Conservation (phyloP, 2,113 vertebrate genomes). For the Nematolebias whitei region DNA sequence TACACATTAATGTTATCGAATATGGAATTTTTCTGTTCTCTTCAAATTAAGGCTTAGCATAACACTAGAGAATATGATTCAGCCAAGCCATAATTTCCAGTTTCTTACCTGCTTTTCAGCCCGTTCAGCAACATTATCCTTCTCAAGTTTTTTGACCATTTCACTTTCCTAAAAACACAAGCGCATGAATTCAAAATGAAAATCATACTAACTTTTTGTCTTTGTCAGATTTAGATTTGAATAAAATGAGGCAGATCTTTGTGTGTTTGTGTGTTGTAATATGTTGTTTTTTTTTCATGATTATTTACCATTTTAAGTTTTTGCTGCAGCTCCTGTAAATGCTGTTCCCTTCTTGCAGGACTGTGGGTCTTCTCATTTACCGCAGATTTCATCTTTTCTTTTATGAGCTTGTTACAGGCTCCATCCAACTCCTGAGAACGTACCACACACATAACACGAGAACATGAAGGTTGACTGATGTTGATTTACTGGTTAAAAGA, state of each 20-base stretch:
- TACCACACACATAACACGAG: not conserved
- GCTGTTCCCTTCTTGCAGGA: conserved; percentile 81
- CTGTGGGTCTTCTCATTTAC: conserved; percentile 76
- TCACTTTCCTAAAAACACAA: conserved; percentile 81
- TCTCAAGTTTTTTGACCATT: conserved; percentile 83
- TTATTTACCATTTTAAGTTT: conserved; percentile 84
- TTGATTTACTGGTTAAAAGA: too few species aligned
- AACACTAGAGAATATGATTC: too few species aligned
- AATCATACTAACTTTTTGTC: not conserved
- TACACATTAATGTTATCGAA: too few species aligned
- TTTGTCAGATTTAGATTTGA: not conserved
- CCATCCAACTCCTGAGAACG: conserved; percentile 85
- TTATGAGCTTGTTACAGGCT: conserved; percentile 84
- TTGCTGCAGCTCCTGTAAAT: conserved; percentile 84
- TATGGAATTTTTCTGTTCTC: too few species aligned
- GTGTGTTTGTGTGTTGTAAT: not conserved
- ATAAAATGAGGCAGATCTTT: not conserved
- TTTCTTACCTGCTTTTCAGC: conserved; percentile 87
- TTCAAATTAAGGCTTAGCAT: too few species aligned
- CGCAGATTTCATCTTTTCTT: conserved; percentile 82
- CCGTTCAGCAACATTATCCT: conserved; percentile 80
- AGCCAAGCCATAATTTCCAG: not conserved
- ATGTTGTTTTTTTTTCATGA: not conserved
- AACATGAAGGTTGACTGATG: not conserved
- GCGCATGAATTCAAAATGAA: not conserved